Conservation (phyloP, 2,797 vertebrate genomes). For the Squalus acanthias region DNA sequence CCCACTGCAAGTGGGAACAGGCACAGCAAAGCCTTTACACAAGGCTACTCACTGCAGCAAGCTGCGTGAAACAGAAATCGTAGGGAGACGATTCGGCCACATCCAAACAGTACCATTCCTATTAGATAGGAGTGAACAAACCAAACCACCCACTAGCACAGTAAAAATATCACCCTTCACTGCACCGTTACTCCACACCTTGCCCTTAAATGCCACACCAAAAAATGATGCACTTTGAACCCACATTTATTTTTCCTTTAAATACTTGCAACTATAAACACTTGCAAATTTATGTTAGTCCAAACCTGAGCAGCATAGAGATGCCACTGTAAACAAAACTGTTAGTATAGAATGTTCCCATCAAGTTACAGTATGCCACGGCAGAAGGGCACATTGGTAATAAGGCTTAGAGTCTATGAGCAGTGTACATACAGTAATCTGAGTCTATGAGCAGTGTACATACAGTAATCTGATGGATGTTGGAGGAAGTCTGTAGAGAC, state of each 20-base stretch:
- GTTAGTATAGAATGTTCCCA: conserved; percentile 7
- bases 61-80: background rate
- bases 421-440: conserved; percentile 26
- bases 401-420: background rate
- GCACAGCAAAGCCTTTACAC: background rate
- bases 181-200: background rate
- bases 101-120: background rate
- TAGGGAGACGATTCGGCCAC: background rate
- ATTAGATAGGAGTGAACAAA: background rate
- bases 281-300: background rate
- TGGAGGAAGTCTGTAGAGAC: conserved; percentile 18
- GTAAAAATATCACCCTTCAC: background rate
- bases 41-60: background rate
- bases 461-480: background rate
- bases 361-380: background rate
- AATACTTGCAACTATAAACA: background rate
- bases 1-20: background rate
- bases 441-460: conserved; percentile 22
- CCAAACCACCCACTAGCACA: background rate
- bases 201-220: background rate
- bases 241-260: background rate
- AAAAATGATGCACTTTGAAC: background rate
- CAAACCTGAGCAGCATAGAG: conserved; percentile 6
- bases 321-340: background rate
- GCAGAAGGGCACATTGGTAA: background rate